Conservation (phyloP, 2,888 invertebrate genomes). For the Yponomeuta cagnagella region DNA sequence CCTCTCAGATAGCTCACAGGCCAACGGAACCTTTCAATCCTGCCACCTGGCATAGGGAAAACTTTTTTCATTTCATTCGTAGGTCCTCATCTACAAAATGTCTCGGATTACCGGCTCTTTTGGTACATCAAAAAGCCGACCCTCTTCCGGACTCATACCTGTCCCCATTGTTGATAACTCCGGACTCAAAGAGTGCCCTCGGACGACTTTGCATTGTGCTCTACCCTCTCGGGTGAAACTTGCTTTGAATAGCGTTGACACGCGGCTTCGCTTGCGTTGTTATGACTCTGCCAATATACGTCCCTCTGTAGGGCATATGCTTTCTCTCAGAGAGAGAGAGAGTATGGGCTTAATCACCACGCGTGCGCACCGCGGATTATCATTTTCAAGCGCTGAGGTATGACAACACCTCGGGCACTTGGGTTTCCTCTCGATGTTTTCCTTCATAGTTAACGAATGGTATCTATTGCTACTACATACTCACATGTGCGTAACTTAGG, state of each 20-base stretch:
- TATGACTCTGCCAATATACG: no score
- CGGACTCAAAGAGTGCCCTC: slow-evolving; percentile 13
- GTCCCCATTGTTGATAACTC: slow-evolving; percentile 49
- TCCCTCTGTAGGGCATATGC: no score
- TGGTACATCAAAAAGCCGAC: slow-evolving; percentile 66
- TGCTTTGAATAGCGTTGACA: background rate
- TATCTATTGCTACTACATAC: no score
- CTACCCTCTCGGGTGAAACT: slow-evolving; percentile 39
- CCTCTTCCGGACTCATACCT: slow-evolving; percentile 63
- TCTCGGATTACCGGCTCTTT: slow-evolving; percentile 26
- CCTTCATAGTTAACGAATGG: no score
- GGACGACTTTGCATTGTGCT: slow-evolving; percentile 50
- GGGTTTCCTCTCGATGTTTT: no score
- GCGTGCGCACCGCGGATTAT: no score
- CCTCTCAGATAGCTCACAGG: no score
- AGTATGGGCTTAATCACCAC: no score
- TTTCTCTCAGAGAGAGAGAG: no score
- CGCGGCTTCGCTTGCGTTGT: background rate
- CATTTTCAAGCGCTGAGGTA: no score
- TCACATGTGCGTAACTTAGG: no score
- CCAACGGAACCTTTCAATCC: background rate
- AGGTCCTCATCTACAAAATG: background rate
- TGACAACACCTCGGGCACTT: no score
- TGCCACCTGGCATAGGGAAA: background rate
- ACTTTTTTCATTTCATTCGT: background rate